phyloP scores from a whole-genome alignment of 2,888 invertebrate species.

The Apamea sordens region DNA sequence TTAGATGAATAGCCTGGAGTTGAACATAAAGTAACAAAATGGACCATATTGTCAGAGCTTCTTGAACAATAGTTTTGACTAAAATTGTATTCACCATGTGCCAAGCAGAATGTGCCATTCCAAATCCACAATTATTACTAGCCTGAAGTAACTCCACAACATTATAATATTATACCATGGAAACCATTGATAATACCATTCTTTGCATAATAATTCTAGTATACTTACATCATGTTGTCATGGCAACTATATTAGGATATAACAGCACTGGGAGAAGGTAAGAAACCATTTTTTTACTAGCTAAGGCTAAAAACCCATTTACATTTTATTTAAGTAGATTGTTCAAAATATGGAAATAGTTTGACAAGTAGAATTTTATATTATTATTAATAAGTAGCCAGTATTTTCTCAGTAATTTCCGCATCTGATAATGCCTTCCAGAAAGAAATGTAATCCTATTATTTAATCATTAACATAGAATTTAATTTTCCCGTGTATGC shows the following conservation, averaged over 20 bases:
- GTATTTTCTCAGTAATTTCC: constrained; percentile 10
- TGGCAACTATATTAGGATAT: constrained; percentile 34
- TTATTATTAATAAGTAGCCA: background rate
- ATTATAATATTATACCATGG: constrained; percentile 19
- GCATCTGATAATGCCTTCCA: background rate
- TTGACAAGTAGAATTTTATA: constrained; percentile 2
- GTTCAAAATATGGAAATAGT: background rate
- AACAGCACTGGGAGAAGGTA: constrained; percentile 7
- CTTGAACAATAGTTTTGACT: background rate
- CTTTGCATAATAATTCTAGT: background rate
- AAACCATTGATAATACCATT: constrained; percentile 3
- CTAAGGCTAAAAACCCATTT: background rate
- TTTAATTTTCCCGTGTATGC: background rate
- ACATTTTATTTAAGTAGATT: background rate
- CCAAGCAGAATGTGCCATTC: constrained; percentile 50
- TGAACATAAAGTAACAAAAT: background rate
- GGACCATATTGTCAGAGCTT: background rate
- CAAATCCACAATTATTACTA: constrained; percentile 7
- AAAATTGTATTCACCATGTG: constrained; percentile 27
- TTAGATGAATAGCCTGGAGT: background rate
- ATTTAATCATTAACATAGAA: background rate
- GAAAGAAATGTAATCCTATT: background rate
- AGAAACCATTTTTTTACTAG: background rate
- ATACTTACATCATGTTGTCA: constrained; percentile 43
- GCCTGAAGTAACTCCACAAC: background rate